A percentile compares a stretch with the other conserved stretches of the same genome.
phyloP scores from a whole-genome alignment of 2,113 vertebrate genomes.

The Microtus richardsoni region DNA sequence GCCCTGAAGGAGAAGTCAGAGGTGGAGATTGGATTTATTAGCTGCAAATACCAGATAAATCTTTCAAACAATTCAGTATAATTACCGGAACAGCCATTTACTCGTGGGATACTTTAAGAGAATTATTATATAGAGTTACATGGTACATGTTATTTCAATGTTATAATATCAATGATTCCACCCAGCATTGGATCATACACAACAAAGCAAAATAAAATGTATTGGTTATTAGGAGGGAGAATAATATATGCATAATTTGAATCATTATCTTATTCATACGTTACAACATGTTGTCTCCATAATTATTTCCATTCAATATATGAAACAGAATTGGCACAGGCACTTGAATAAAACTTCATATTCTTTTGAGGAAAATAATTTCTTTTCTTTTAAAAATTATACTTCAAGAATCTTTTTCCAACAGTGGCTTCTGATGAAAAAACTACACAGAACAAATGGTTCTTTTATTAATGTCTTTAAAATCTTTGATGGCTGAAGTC shows the following conservation, averaged over 20 bases:
- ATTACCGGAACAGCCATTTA: neutral
- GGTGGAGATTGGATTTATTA: conserved; percentile 27
- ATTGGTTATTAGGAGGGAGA: neutral
- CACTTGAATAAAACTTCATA: conserved; percentile 1
- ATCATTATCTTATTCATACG: neutral
- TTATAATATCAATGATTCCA: neutral
- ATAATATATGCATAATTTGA: neutral
- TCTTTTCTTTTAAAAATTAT: neutral
- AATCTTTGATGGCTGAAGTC: neutral
- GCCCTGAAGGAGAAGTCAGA: conserved; percentile 12
- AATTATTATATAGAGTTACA: neutral
- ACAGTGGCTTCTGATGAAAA: neutral
- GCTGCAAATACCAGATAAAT: conserved; percentile 21
- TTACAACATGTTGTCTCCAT: neutral
- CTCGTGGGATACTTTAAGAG: neutral
- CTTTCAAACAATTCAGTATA: conserved; percentile 13
- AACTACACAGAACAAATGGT: conserved; percentile 21
- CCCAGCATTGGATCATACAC: neutral
- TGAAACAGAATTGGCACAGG: neutral
- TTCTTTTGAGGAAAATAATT: neutral
- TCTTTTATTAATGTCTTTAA: neutral
- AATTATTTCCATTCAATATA: neutral
- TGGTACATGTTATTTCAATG: neutral
- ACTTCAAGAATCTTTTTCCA: neutral
- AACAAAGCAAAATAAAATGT: neutral